phyloP scores from a whole-genome alignment of 2,888 invertebrate species.

The Agonopterix arenella region DNA sequence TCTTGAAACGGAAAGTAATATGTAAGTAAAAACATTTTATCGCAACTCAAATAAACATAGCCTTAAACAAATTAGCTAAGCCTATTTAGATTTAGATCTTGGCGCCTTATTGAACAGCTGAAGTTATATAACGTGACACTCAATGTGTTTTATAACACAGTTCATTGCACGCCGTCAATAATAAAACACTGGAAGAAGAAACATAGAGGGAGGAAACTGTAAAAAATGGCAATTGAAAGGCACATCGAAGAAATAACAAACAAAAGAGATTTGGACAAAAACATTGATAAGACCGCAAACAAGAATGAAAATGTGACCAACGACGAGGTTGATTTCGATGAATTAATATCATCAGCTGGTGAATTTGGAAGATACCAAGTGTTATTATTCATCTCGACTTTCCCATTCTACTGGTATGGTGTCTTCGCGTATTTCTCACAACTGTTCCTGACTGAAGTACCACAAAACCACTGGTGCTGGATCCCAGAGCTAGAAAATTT shows the following conservation, averaged over 20 bases:
- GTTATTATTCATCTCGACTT: slow-evolving; percentile 28
- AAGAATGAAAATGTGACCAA: background rate
- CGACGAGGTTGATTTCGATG: slow-evolving; percentile 30
- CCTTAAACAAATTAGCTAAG: background rate
- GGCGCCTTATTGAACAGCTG: slow-evolving; percentile 1
- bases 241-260: slow-evolving; percentile 5
- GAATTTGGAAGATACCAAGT: slow-evolving; percentile 37
- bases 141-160: background rate
- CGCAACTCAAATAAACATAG: background rate
- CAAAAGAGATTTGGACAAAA: slow-evolving; percentile 9
- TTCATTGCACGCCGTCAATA: background rate
- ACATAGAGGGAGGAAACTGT: background rate
- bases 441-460: slow-evolving; percentile 38
- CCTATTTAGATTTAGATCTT: background rate
- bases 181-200: background rate
- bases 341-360: slow-evolving; percentile 34
- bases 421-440: slow-evolving; percentile 35
- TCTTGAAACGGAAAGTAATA: background rate
- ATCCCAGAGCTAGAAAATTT: slow-evolving; percentile 36
- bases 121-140: background rate
- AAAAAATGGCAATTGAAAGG: slow-evolving; percentile 12
- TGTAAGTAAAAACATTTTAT: background rate
- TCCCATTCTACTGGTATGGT: slow-evolving; percentile 36
- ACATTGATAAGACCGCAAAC: background rate
- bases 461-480: slow-evolving; percentile 39